Conservation (phyloP, 2,888 invertebrate species). For the Horisme vitalbata region DNA sequence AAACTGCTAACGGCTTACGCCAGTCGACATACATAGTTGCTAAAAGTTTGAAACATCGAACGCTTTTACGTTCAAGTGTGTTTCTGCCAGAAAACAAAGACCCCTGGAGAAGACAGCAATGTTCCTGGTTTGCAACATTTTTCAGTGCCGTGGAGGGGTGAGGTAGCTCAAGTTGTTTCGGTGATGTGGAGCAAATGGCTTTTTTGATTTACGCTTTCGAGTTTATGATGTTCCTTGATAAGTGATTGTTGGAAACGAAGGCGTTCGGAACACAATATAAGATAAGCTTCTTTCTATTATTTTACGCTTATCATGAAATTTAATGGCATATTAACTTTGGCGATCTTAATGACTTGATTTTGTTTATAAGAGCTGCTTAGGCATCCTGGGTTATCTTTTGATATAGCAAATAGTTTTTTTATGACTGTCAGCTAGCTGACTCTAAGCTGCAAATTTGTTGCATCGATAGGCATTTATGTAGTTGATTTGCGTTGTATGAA, state of each 20-base stretch:
- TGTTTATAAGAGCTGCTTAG: no score
- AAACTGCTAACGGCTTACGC: constrained; percentile 62
- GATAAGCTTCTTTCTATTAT: neutral
- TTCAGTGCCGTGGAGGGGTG: constrained; percentile 19
- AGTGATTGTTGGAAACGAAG: constrained; percentile 1
- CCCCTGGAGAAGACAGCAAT: constrained; percentile 32
- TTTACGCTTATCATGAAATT: no score
- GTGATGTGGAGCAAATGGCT: constrained; percentile 51
- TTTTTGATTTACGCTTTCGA: constrained; percentile 67
- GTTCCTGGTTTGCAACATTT: constrained; percentile 25
- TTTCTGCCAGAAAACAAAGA: constrained; percentile 46
- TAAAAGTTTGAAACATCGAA: constrained; percentile 77
- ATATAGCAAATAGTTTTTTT: no score
- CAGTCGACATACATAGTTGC: constrained; percentile 70
- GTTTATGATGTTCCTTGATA: constrained; percentile 53
- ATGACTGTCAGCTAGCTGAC: no score
- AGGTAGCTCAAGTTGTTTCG: constrained; percentile 42
- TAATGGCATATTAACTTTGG: no score
- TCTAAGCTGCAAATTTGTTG: no score
- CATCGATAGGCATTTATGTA: no score
- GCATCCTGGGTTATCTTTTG: no score
- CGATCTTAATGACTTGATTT: no score
- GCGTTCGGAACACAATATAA: neutral
- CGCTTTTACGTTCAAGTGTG: constrained; percentile 67
- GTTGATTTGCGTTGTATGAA: no score